These are phyloP conservation scores for Remorina albescens DNA, from an alignment of 2,797 vertebrate species.

Conservation along the genomic window DNA sequence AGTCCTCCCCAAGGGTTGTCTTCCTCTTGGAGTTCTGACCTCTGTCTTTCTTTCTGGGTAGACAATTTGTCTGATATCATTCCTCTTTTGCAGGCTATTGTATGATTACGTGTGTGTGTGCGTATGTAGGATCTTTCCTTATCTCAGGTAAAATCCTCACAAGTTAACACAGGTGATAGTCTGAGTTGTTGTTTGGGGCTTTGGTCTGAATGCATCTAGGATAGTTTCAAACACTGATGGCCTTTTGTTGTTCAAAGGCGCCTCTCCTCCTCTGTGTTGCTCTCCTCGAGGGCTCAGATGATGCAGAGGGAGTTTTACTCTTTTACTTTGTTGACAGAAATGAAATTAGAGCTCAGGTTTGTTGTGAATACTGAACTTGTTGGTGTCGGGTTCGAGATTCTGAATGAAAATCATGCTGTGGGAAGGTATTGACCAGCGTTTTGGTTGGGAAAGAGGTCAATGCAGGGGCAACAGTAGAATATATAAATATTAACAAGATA, in stretches of 20 bases:
- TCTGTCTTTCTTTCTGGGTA: slow-evolving; percentile 16
- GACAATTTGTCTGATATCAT: slow-evolving; percentile 32
- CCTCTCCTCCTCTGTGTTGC: slow-evolving; percentile 29
- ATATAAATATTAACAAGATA: background rate
- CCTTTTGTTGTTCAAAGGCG: slow-evolving; percentile 64
- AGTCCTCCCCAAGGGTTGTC: slow-evolving; percentile 34
- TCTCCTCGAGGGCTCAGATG: slow-evolving; percentile 34
- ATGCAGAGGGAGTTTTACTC: slow-evolving; percentile 17
- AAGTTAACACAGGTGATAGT: slow-evolving; percentile 36
- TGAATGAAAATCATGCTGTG: slow-evolving; percentile 3
- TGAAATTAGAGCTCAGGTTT: slow-evolving; percentile 29
- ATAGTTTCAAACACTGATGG: slow-evolving; percentile 64
- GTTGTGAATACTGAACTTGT: slow-evolving; percentile 23
- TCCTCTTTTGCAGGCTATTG: slow-evolving; percentile 2
- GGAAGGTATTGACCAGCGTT: background rate
- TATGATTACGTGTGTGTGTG: slow-evolving; percentile 10
- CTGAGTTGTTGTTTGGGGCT: slow-evolving; percentile 51
- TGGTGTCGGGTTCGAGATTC: background rate
- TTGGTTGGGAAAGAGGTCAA: background rate
- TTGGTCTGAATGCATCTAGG: slow-evolving; percentile 44
- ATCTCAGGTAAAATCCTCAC: slow-evolving; percentile 28
- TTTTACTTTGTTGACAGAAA: slow-evolving; percentile 40
- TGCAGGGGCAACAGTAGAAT: accelerated
- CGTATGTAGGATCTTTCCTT: slow-evolving; percentile 13
- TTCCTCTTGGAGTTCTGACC: slow-evolving; percentile 38